Evolutionary conservation across 2,888 invertebrate species (phyloP).

Genomic region (Papilio gigon): DNA sequence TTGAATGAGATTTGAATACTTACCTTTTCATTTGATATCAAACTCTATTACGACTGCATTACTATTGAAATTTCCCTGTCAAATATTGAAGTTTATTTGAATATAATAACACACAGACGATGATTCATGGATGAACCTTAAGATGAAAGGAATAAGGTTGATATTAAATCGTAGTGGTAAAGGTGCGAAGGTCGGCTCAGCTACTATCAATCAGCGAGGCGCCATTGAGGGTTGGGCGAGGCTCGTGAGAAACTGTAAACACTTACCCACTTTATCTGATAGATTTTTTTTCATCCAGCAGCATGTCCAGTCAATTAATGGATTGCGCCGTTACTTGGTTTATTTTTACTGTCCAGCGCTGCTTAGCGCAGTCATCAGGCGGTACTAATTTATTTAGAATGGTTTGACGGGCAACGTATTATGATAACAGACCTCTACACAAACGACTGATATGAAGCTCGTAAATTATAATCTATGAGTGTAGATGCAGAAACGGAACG

Average conservation of each 20-base stretch:
- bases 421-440: constrained; percentile 63
- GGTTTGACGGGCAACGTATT: constrained; percentile 72
- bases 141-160: constrained; percentile 47
- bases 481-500: background rate
- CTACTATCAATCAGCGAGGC: constrained; percentile 81
- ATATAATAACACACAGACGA: constrained; percentile 47
- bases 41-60: constrained; percentile 43
- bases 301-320: constrained; percentile 81
- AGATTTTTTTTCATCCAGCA: constrained; percentile 75
- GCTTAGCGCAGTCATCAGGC: constrained; percentile 66
- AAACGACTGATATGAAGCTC: constrained; percentile 57
- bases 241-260: constrained; percentile 82
- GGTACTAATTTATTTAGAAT: constrained; percentile 75
- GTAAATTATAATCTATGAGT: constrained; percentile 41
- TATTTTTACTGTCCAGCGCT: constrained; percentile 71
- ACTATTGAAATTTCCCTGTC: constrained; percentile 49
- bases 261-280: constrained; percentile 81
- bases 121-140: constrained; percentile 49
- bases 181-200: constrained; percentile 73
- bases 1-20: constrained; percentile 70
- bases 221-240: constrained; percentile 81
- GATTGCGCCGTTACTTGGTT: constrained; percentile 79
- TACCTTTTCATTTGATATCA: constrained; percentile 43
- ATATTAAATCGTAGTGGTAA: constrained; percentile 47
- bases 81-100: constrained; percentile 47